Evolutionary conservation across 2,888 invertebrate genomes (phyloP).

Genomic region (Cerceris rybyensis): DNA sequence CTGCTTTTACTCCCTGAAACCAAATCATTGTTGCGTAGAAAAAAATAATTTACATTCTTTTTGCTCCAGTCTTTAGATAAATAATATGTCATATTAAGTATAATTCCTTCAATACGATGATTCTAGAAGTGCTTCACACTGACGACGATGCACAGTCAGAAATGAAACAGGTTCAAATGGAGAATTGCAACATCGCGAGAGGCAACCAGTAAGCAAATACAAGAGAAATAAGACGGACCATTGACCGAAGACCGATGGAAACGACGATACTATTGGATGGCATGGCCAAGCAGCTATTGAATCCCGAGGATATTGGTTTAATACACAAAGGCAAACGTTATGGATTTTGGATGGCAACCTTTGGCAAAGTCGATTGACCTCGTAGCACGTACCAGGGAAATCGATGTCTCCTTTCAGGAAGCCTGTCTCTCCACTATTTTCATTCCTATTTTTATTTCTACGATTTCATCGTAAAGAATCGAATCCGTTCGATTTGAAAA

Average conservation of each 20-base stretch:
- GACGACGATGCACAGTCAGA: no score
- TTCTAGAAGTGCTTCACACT: no score
- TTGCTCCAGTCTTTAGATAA: no score
- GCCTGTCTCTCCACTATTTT: conserved; percentile 22
- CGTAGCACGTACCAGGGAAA: conserved; percentile 45
- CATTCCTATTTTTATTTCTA: background rate
- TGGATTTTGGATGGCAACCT: conserved; percentile 60
- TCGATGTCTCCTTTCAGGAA: conserved; percentile 46
- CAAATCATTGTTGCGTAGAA: no score
- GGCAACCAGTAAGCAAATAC: background rate
- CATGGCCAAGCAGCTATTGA: conserved; percentile 40
- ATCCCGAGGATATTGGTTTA: conserved; percentile 66
- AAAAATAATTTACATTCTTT: no score
- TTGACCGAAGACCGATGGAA: conserved; percentile 19
- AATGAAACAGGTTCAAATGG: no score
- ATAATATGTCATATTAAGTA: no score
- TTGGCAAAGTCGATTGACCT: conserved; percentile 48
- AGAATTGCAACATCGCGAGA: no score
- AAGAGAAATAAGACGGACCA: conserved; percentile 16
- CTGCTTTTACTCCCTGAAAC: no score
- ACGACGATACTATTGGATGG: conserved; percentile 42
- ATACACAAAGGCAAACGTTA: conserved; percentile 68
- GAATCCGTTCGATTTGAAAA: conserved; percentile 7
- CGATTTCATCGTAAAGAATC: conserved; percentile 18
- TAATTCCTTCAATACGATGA: no score